Conservation (phyloP, 2,888 invertebrate species). For the Calameuta idolon region DNA sequence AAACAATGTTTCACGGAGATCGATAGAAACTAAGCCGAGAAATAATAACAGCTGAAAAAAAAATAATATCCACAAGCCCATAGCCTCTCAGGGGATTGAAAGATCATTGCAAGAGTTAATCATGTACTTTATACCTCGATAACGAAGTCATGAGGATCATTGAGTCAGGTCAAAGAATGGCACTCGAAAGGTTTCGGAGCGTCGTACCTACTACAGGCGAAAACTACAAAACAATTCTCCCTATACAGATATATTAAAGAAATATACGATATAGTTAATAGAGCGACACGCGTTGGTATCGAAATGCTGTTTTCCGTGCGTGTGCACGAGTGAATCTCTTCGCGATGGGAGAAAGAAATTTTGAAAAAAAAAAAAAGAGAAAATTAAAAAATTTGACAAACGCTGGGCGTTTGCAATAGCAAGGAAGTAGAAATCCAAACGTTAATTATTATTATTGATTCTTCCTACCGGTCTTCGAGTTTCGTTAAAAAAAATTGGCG, state of each 20-base stretch:
- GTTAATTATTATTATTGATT: no score
- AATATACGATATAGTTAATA: constrained; percentile 11
- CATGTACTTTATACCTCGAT: background rate
- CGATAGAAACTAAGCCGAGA: background rate
- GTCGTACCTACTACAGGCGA: background rate
- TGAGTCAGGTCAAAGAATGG: background rate
- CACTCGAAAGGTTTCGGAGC: background rate
- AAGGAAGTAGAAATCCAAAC: background rate
- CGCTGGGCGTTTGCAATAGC: constrained; percentile 2
- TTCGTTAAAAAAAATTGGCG: background rate
- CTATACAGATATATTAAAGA: background rate
- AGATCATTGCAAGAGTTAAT: background rate
- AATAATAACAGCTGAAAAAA: constrained; percentile 13
- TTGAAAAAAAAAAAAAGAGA: constrained; percentile 1
- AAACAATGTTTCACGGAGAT: background rate
- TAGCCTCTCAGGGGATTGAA: background rate
- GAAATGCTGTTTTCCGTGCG: constrained; percentile 12
- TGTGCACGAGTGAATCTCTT: constrained; percentile 11
- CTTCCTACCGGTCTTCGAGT: no score
- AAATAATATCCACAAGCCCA: background rate
- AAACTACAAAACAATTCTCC: background rate
- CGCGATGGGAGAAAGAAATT: background rate
- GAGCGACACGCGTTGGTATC: constrained; percentile 14
- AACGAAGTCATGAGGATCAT: background rate
- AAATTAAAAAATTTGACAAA: background rate